Evolutionary conservation across 2,797 vertebrate species (phyloP).

Genomic region (Clarias laeviceps): DNA sequence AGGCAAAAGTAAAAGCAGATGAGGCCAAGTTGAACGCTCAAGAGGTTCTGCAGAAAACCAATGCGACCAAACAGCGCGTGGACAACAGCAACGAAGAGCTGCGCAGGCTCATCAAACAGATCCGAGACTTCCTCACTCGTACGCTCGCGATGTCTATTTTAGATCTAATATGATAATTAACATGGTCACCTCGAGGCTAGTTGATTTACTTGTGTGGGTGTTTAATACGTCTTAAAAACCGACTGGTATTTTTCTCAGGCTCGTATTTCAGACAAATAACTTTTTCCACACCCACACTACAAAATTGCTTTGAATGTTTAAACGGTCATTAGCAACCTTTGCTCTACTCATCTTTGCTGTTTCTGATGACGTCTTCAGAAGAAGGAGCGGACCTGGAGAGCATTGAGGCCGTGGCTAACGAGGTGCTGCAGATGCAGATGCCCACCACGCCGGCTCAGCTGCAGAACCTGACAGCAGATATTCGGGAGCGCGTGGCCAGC

Average conservation of each 20-base stretch:
- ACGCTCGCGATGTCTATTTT: slow-evolving; percentile 37
- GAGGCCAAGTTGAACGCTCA: slow-evolving; percentile 89
- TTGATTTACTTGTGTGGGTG: not conserved
- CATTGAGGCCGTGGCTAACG: slow-evolving; percentile 91
- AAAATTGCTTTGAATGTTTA: slow-evolving; percentile 2
- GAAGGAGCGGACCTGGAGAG: slow-evolving; percentile 93
- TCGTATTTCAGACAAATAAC: not conserved
- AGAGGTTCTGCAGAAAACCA: slow-evolving; percentile 86
- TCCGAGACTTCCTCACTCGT: slow-evolving; percentile 93
- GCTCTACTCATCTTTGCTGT: not conserved
- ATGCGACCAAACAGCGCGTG: slow-evolving; percentile 86
- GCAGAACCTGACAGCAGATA: slow-evolving; percentile 88
- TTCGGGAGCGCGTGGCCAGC: slow-evolving; percentile 86
- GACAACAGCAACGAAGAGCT: slow-evolving; percentile 91
- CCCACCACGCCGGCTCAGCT: slow-evolving; percentile 90
- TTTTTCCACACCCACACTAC: not conserved
- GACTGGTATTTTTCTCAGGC: not conserved
- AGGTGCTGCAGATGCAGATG: slow-evolving; percentile 96
- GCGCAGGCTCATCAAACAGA: slow-evolving; percentile 89
- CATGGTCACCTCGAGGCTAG: not conserved
- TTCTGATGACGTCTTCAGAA: slow-evolving; percentile 72
- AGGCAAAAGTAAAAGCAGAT: slow-evolving; percentile 89
- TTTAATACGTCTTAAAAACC: not conserved
- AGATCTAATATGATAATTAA: not conserved
- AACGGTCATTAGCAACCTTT: not conserved